Percentiles rank a stretch among this genome's conserved stretches.
These are phyloP conservation scores for Edolisoma coerulescens DNA, from an alignment of 2,113 vertebrate species.

Conservation along the genomic window DNA sequence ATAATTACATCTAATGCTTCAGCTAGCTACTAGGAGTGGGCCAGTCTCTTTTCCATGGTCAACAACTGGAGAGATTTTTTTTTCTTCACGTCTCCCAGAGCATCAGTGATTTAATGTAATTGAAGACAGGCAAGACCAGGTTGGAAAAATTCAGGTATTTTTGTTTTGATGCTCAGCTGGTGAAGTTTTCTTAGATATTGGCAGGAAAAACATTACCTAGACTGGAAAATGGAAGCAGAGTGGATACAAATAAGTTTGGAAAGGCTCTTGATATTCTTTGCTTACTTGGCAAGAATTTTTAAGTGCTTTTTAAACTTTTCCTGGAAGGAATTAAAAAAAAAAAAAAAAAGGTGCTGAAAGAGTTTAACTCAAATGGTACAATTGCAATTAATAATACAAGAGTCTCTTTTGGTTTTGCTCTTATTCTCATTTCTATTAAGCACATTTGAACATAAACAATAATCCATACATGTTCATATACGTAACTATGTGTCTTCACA, in stretches of 20 bases:
- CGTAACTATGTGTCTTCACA: neutral
- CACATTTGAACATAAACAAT: neutral
- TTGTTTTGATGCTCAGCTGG: neutral
- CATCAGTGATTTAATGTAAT: neutral
- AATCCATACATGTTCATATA: neutral
- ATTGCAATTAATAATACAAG: neutral
- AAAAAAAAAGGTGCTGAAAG: accelerated
- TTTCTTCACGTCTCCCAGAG: neutral
- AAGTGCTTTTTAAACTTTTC: neutral
- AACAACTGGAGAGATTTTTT: neutral
- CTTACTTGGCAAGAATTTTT: neutral
- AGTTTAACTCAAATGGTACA: neutral
- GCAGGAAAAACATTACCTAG: neutral
- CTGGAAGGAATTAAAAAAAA: neutral
- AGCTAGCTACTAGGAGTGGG: neutral
- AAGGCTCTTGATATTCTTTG: neutral
- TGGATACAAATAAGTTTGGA: neutral
- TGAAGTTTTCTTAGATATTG: neutral
- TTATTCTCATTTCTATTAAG: neutral
- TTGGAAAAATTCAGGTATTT: neutral
- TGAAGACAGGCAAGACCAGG: neutral
- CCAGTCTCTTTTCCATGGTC: neutral
- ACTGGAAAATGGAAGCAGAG: neutral
- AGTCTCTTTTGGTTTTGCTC: neutral
- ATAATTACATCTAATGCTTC: neutral